Evolutionary conservation across 2,113 vertebrate species (phyloP), one percentile per base, ranked within the genome.

Genomic region (Ramphastos sulfuratus): DNA sequence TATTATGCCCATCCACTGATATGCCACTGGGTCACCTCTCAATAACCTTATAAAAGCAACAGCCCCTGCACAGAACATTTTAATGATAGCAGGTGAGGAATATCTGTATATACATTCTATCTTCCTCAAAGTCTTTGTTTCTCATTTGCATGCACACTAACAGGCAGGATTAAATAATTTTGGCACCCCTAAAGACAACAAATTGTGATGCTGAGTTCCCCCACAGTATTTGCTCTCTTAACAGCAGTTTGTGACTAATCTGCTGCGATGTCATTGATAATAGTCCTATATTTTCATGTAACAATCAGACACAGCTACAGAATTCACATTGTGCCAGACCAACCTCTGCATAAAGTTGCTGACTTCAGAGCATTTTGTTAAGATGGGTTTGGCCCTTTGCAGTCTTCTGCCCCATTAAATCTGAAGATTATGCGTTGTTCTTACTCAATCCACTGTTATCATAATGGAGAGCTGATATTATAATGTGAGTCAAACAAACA

Each of bases 341-440:
- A 82, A 90, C 55, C 61, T 65, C 87, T 63, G 60, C 65, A 56
- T 58, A 69, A 90, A 94, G 87, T 96, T 89, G 70, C 65, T 88
- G 79, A 91, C 70, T 95, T 91, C 27, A 75, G 79, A 80, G 82
- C 80, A 72, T 93, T 94, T 90, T 65, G 72, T 91, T 73, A 92
- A 75, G 87, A 92, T 2, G 10, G 63, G 54, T 85, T 94, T 92
- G 91, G 89, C 72, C 87, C 94, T 93, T 83, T 66, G 66, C 77
- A 92, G 94, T 86, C 94, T 95, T 89, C 92, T 96, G 94, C 85
- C 82, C 85, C 87, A 91, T 94, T 94, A 93, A 95, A 92, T 94
- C 70, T 83, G 85, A 94, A 96, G 94, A 95, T 94, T 90, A 78
- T 73, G 86, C 86, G 88, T 69, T 92, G 75, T 83, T 94, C 82